phyloP scores from a whole-genome alignment of 2,797 vertebrate species.

The Channallabes apus region DNA sequence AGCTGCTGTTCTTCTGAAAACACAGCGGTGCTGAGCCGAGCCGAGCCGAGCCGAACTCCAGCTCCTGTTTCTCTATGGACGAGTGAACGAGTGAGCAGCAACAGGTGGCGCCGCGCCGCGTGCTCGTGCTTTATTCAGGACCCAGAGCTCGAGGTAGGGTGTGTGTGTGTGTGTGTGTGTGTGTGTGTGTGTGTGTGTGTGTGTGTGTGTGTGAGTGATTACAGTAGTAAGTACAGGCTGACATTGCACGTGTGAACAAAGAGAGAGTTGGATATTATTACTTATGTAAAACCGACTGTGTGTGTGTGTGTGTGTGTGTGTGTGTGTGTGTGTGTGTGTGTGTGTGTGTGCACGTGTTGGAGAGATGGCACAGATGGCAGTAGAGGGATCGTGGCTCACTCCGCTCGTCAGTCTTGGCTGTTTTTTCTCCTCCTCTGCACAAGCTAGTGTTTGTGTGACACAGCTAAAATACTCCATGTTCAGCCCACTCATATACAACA shows the following conservation, averaged over 20 bases:
- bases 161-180: slow-evolving; percentile 21
- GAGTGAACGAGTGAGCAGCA: slow-evolving; percentile 34
- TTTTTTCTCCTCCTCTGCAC: slow-evolving; percentile 34
- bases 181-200: too few relatives aligned
- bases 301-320: slow-evolving; percentile 5
- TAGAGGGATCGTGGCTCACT: slow-evolving; percentile 58
- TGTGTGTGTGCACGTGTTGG: slow-evolving; percentile 10
- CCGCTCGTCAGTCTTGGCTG: slow-evolving; percentile 53
- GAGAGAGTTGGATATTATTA: slow-evolving; percentile 3
- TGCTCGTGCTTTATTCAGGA: slow-evolving; percentile 34
- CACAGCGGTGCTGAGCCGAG: slow-evolving; percentile 12
- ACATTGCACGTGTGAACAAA: slow-evolving; percentile 12
- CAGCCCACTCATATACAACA: slow-evolving; percentile 39
- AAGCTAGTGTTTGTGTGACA: slow-evolving; percentile 40
- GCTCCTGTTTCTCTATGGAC: slow-evolving; percentile 26
- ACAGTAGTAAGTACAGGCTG: background rate
- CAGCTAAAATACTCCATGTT: slow-evolving; percentile 45
- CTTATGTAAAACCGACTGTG: background rate
- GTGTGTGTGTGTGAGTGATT: too few relatives aligned
- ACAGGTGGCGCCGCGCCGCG: slow-evolving; percentile 46
- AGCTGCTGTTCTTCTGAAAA: slow-evolving; percentile 29
- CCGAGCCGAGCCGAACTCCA: background rate
- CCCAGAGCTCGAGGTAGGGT: slow-evolving; percentile 49
- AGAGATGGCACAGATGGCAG: slow-evolving; percentile 63
- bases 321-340: slow-evolving; percentile 8